phyloP scores from a whole-genome alignment of 2,113 vertebrate genomes.

The Donacobius atricapilla region DNA sequence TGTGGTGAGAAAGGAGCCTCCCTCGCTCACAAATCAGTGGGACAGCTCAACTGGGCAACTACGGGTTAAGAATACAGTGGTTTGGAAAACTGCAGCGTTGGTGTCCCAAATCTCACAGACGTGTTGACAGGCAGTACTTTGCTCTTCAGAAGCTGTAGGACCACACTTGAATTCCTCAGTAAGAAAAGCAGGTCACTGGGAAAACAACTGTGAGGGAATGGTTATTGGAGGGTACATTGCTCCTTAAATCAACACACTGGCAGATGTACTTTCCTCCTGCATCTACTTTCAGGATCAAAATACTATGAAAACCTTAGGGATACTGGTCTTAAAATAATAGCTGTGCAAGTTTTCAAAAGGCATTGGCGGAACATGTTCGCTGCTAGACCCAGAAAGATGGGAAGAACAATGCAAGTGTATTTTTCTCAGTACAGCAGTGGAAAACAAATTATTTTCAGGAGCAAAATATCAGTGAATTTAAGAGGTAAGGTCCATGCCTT shows the following conservation, averaged over 20 bases:
- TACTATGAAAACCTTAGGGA: background rate
- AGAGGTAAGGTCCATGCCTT: background rate
- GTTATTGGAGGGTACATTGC: background rate
- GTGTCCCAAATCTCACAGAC: background rate
- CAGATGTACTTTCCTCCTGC: background rate
- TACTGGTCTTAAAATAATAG: background rate
- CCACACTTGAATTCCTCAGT: background rate
- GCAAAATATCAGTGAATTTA: background rate
- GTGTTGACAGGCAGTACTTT: background rate
- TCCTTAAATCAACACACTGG: background rate
- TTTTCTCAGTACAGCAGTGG: background rate
- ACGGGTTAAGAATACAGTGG: rapidly evolving
- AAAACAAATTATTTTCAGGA: background rate
- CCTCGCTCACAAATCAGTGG: background rate
- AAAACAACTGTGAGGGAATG: background rate
- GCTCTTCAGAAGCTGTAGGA: background rate
- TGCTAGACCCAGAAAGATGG: background rate
- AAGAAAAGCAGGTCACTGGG: background rate
- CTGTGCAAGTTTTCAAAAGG: background rate
- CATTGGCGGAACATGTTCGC: background rate
- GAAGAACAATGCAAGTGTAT: background rate
- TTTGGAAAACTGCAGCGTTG: background rate
- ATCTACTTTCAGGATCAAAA: background rate
- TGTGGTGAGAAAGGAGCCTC: background rate
- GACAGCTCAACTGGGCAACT: background rate